Conservation (phyloP, 2,113 vertebrate species). For the Corynorhinus townsendii region DNA sequence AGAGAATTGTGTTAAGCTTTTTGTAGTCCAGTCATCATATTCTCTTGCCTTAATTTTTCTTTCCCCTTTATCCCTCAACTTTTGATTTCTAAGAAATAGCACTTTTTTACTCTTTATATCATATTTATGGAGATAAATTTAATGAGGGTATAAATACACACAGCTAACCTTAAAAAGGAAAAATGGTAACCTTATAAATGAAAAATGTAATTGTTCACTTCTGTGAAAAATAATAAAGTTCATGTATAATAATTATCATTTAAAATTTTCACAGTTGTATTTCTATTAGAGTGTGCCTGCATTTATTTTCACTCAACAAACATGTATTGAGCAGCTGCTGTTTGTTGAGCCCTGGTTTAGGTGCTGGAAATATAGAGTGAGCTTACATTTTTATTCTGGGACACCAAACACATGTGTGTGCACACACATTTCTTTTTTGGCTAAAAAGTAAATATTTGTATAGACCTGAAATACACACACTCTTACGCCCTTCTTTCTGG, state of each 20-base stretch:
- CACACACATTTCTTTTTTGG: not conserved
- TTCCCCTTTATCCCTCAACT: not conserved
- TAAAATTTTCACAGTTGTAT: not conserved
- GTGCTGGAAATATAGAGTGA: not conserved
- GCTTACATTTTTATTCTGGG: not conserved
- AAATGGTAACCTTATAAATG: not conserved
- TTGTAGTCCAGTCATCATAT: not conserved
- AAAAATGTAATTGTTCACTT: not conserved
- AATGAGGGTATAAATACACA: not conserved
- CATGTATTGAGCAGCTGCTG: not conserved
- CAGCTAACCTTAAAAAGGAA: not conserved
- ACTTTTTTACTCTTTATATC: not conserved
- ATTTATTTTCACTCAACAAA: not conserved
- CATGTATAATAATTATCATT: not conserved
- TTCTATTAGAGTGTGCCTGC: not conserved
- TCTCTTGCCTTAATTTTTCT: slow-evolving; percentile 12
- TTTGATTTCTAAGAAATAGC: slow-evolving; percentile 2
- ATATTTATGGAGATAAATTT: not conserved
- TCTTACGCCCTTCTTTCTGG: not conserved
- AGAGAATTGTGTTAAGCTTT: not conserved
- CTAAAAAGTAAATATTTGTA: not conserved
- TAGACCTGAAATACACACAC: not conserved
- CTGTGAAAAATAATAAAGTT: not conserved
- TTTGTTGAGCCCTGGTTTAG: not conserved
- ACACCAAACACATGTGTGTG: not conserved